These are phyloP conservation scores for Neosalanx taihuensis DNA, from an alignment of 2,797 vertebrate species.

Conservation along the genomic window DNA sequence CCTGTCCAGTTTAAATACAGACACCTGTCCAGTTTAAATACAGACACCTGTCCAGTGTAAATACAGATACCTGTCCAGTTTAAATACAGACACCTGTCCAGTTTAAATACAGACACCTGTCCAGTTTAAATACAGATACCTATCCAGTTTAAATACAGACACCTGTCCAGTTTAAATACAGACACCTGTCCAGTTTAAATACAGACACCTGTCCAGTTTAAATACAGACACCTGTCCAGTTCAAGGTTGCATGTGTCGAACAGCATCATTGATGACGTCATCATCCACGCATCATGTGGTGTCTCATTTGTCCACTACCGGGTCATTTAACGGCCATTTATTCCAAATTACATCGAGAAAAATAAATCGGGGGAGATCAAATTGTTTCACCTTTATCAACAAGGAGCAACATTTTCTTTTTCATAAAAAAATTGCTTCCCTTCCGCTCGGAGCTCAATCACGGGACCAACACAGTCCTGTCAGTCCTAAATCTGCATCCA, in stretches of 20 bases:
- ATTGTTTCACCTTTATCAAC: too few species aligned
- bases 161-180: neutral
- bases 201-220: too few species aligned
- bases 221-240: neutral
- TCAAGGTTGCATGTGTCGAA: neutral
- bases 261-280: neutral
- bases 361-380: neutral
- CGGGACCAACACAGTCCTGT: conserved; percentile 19
- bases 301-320: too few species aligned
- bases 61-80: too few species aligned
- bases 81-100: neutral
- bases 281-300: neutral
- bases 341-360: neutral
- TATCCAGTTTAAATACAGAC: neutral
- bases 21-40: neutral
- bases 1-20: neutral
- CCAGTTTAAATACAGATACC: neutral
- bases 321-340: too few species aligned
- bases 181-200: neutral
- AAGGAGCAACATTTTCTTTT: neutral
- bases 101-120: neutral
- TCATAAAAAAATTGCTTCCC: conserved; percentile 13
- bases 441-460: conserved; percentile 21
- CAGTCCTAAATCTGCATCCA: neutral
- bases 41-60: neutral